Evolutionary conservation across 1,140 invertebrate genomes (phyloP).

Genomic region (Watersipora subatra): DNA sequence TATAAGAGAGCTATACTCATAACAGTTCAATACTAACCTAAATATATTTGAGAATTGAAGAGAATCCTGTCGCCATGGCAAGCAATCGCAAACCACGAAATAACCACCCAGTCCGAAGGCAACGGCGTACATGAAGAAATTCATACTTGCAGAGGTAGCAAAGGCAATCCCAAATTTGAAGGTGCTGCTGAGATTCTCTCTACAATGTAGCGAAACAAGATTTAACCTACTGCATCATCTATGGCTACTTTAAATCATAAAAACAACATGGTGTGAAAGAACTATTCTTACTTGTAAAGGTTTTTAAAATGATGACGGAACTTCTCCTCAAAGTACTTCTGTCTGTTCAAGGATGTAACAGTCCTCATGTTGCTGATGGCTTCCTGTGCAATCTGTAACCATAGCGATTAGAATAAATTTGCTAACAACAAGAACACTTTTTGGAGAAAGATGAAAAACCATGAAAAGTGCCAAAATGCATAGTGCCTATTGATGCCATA

Average conservation of each 20-base stretch:
- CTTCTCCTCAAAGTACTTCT: background rate
- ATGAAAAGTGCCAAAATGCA: slow-evolving; percentile 67
- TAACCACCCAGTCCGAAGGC: slow-evolving; percentile 67
- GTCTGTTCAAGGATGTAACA: background rate
- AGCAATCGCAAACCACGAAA: too few relatives aligned
- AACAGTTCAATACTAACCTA: too few relatives aligned
- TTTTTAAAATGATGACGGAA: background rate
- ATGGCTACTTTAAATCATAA: too few relatives aligned
- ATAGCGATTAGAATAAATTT: too few relatives aligned
- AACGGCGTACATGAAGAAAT: slow-evolving; percentile 65
- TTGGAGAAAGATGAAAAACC: slow-evolving; percentile 68
- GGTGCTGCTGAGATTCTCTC: too few relatives aligned
- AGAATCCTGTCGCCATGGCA: too few relatives aligned
- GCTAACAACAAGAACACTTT: slow-evolving; percentile 72
- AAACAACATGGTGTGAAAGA: too few relatives aligned
- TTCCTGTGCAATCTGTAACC: background rate
- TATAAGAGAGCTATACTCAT: too few relatives aligned
- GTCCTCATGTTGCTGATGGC: background rate
- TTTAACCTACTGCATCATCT: too few relatives aligned
- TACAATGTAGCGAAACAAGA: too few relatives aligned
- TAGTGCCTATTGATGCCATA: slow-evolving; percentile 48
- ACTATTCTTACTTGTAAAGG: background rate
- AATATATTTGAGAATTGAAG: too few relatives aligned
- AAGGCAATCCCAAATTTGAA: too few relatives aligned
- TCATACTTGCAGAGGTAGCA: slow-evolving; percentile 61